Base-by-base conservation (phyloP, 2,797 vertebrate species). In the Cyprinella venusta region DNA sequence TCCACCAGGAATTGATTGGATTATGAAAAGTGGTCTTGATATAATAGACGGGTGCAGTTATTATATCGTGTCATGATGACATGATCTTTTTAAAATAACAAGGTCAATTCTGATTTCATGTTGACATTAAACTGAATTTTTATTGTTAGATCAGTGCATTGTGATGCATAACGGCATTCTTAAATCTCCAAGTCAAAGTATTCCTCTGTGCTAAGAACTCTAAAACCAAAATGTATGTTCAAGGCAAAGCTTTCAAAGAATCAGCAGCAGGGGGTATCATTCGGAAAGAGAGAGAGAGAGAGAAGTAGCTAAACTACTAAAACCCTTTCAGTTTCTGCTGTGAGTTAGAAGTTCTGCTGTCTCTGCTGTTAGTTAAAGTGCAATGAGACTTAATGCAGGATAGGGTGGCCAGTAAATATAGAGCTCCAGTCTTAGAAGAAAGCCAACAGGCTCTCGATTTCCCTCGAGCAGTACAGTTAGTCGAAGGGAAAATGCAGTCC, bases 301-400 rank as follows among this genome's bases (percentile, higher is more conserved):
- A 16, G 19, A 16, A 2, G 7, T 0, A 65, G n/a, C 59, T 50
- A 79, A 56, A 80, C 64, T 54, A 26, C 61, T 36, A 54, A 68
- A 71, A 65, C 54, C 12, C 18, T 30, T 63, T 85, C 26, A 54
- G 52, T 18, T 70, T 54, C 30, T 3, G 30, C 30, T 33, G 30
- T 33, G 30, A 3, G 30, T 33, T 33, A 33, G 1, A 33, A 33
- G 30, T 33, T 33, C 2, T 33, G 30, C 30, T 30, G n/a, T 18
- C 12, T 61, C 52, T 83, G 63, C 52, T 67, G 18, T 38, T 70
- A 42, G 68, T 52, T 78, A 50, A 61, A 9, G 42, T n/a, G 64
- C 33, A 72, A 63, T 52, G 68, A 72, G 56, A 63, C 30, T 56
- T 68, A 15, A 63, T 63, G 40, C 36, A 68, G 26, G 38, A 67